Evolutionary conservation across 2,113 vertebrate species (phyloP).

Genomic region (Heliornis fulica): DNA sequence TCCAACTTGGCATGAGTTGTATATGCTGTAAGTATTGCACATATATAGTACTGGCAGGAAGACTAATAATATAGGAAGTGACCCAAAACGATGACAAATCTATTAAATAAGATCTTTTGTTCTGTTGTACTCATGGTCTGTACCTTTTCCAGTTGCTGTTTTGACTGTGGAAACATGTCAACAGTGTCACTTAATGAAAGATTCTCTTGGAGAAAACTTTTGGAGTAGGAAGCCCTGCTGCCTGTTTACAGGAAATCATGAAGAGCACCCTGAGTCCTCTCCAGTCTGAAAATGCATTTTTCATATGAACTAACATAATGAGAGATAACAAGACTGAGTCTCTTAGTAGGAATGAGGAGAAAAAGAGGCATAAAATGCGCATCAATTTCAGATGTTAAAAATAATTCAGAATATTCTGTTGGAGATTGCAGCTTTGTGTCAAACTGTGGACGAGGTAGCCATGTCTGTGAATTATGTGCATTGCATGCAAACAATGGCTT

Average conservation of each 20-base stretch:
- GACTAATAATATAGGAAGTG: background rate
- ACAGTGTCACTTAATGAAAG: background rate
- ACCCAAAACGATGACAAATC: background rate
- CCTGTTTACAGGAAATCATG: background rate
- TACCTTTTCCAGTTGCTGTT: background rate
- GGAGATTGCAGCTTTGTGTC: background rate
- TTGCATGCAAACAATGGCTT: slow-evolving; percentile 54
- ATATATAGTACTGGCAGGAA: background rate
- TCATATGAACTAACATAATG: background rate
- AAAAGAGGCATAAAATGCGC: background rate
- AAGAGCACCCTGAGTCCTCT: background rate
- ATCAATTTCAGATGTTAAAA: slow-evolving; percentile 23
- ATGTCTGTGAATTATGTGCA: slow-evolving; percentile 39
- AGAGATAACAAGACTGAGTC: background rate
- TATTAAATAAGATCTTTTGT: background rate
- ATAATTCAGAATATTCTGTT: slow-evolving; percentile 6
- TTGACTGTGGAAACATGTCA: background rate
- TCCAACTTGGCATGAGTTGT: background rate
- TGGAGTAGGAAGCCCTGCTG: background rate
- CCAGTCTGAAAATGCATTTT: background rate
- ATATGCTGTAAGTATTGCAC: background rate
- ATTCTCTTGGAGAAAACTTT: background rate
- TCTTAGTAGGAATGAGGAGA: background rate
- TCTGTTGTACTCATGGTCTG: background rate
- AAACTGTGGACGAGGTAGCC: background rate